Conservation (phyloP, 2,113 vertebrate genomes). For the Vidua macroura region DNA sequence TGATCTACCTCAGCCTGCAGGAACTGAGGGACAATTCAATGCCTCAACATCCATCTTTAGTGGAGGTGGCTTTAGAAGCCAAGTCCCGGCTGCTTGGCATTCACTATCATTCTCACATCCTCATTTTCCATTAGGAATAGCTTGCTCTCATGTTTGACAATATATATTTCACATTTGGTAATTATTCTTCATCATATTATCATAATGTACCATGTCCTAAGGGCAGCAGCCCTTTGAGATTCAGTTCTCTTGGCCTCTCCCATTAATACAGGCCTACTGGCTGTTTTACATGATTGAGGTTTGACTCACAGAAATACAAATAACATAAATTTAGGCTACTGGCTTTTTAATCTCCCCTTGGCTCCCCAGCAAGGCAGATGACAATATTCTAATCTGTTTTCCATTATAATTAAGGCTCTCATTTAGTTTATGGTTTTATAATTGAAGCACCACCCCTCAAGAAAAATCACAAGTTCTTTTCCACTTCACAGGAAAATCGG, state of each 20-base stretch:
- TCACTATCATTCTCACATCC: background rate
- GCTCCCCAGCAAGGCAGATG: constrained; percentile 44
- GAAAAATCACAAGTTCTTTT: constrained; percentile 42
- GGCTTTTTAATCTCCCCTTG: constrained; percentile 57
- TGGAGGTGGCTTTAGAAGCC: background rate
- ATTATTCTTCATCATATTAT: constrained; percentile 69
- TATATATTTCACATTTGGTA: constrained; percentile 61
- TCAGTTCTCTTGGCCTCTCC: constrained; percentile 55
- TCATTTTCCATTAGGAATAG: constrained; percentile 38
- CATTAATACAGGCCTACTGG: constrained; percentile 61
- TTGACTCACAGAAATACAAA: constrained; percentile 64
- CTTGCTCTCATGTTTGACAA: constrained; percentile 41
- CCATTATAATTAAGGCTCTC: constrained; percentile 58
- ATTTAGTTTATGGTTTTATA: constrained; percentile 56
- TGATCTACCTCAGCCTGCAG: background rate
- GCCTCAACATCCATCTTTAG: background rate
- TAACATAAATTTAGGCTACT: constrained; percentile 61
- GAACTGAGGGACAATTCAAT: background rate
- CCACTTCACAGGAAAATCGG: background rate
- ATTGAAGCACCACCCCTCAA: constrained; percentile 38
- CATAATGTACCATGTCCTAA: constrained; percentile 60
- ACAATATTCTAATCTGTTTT: constrained; percentile 61
- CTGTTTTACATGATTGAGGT: constrained; percentile 60
- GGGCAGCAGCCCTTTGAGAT: constrained; percentile 58
- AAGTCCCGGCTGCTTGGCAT: background rate